Evolutionary conservation across 1,140 invertebrate species (phyloP).

Genomic region (Paraescarpia echinospica): DNA sequence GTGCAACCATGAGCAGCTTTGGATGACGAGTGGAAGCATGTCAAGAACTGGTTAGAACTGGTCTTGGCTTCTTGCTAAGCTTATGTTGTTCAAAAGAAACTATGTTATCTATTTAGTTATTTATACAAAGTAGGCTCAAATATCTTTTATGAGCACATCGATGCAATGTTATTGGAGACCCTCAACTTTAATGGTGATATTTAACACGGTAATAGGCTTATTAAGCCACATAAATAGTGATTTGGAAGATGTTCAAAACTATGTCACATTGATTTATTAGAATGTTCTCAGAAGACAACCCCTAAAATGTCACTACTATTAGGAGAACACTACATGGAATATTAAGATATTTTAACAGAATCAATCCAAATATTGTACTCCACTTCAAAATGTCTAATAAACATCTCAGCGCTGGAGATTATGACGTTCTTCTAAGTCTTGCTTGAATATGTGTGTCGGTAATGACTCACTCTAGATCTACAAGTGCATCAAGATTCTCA

Average conservation of each 20-base stretch:
- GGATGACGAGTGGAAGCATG: background rate
- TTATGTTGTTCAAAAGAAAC: too few relatives aligned
- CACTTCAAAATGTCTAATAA: background rate
- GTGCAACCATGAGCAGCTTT: background rate
- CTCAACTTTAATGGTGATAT: background rate
- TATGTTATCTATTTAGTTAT: too few relatives aligned
- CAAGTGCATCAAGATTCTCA: slow-evolving; percentile 82
- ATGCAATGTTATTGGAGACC: background rate
- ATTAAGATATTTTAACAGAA: background rate
- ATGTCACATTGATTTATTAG: background rate
- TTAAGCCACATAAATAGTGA: too few relatives aligned
- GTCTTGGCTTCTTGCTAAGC: background rate
- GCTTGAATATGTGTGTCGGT: background rate
- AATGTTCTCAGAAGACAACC: too few relatives aligned
- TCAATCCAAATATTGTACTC: background rate
- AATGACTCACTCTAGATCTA: slow-evolving; percentile 83
- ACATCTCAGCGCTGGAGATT: background rate
- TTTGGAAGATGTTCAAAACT: background rate
- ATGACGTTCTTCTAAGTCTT: background rate
- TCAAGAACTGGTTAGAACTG: background rate
- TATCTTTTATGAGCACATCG: background rate
- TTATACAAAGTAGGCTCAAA: too few relatives aligned
- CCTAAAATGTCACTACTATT: too few relatives aligned
- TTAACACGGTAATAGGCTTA: too few relatives aligned
- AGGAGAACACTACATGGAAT: too few relatives aligned